These are phyloP conservation scores for Cathartes aura DNA, from an alignment of 2,113 vertebrate species.

Conservation along the genomic window DNA sequence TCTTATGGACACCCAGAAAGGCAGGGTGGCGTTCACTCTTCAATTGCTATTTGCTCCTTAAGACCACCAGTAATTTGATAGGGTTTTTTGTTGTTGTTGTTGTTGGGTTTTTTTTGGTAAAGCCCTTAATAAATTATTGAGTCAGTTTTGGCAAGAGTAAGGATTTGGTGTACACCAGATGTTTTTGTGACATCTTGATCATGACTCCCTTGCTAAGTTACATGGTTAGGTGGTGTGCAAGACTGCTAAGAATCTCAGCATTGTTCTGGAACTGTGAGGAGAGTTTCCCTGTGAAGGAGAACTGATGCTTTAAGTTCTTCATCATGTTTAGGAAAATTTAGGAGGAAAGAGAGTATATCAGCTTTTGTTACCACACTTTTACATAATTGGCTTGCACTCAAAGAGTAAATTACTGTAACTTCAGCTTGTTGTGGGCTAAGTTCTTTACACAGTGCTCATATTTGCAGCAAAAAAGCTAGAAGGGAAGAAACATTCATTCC, in stretches of 20 bases:
- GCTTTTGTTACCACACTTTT: conserved; percentile 46
- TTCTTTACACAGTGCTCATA: background rate
- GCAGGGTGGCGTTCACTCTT: background rate
- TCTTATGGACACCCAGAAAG: background rate
- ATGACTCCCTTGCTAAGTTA: background rate
- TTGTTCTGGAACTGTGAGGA: background rate
- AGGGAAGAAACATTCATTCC: background rate
- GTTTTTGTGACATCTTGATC: background rate
- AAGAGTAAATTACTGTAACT: conserved; percentile 2
- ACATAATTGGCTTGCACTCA: background rate
- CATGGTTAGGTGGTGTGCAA: background rate
- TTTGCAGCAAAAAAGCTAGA: background rate
- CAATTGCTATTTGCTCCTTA: background rate
- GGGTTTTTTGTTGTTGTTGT: background rate
- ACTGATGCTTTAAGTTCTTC: conserved; percentile 32
- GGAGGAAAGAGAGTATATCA: background rate
- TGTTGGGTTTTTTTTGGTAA: background rate
- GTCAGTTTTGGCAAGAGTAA: background rate
- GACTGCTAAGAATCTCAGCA: background rate
- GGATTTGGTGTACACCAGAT: background rate
- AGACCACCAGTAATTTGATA: background rate
- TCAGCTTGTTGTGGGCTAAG: background rate
- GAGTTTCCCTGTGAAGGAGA: conserved; percentile 24
- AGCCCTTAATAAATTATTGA: background rate
- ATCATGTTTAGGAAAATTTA: conserved; percentile 39